phyloP scores from a whole-genome alignment of 2,113 vertebrate genomes.

The Brevimyrus niger region DNA sequence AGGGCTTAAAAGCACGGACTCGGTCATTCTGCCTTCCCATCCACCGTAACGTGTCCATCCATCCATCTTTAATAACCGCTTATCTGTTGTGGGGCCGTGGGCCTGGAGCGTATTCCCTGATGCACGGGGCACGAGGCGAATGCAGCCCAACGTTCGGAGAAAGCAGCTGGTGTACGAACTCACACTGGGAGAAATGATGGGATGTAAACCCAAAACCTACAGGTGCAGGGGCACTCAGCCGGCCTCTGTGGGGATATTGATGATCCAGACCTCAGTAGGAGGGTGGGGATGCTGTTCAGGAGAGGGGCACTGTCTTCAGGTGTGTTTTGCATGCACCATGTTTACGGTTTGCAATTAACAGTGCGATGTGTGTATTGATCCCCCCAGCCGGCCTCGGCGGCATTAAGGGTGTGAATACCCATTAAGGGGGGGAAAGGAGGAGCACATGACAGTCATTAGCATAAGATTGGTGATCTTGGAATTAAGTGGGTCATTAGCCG shows the following conservation, averaged over 20 bases:
- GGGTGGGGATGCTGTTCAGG: not conserved
- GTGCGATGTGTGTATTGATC: slow-evolving; percentile 29
- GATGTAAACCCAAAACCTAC: not conserved
- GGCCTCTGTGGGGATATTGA: not conserved
- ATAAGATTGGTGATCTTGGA: slow-evolving; percentile 21
- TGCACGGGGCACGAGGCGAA: not conserved
- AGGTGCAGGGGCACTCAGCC: not conserved
- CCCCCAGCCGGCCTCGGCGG: too few relatives aligned
- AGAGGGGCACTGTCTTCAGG: too few relatives aligned
- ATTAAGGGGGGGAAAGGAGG: slow-evolving; percentile 26
- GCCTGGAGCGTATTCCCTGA: not conserved
- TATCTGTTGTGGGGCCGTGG: not conserved
- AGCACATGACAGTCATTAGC: slow-evolving; percentile 13
- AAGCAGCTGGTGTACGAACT: not conserved
- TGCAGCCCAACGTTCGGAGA: not conserved
- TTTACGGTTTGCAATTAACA: not conserved
- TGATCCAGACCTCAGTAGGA: not conserved
- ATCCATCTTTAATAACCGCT: not conserved
- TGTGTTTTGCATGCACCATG: not conserved
- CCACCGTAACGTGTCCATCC: not conserved
- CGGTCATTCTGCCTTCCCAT: not conserved
- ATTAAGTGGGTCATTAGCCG: slow-evolving; percentile 29
- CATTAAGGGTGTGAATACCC: slow-evolving; percentile 13
- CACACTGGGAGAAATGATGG: not conserved
- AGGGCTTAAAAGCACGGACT: not conserved